Conservation (phyloP, 1,140 invertebrate genomes). For the Elymnias hypermnestra region DNA sequence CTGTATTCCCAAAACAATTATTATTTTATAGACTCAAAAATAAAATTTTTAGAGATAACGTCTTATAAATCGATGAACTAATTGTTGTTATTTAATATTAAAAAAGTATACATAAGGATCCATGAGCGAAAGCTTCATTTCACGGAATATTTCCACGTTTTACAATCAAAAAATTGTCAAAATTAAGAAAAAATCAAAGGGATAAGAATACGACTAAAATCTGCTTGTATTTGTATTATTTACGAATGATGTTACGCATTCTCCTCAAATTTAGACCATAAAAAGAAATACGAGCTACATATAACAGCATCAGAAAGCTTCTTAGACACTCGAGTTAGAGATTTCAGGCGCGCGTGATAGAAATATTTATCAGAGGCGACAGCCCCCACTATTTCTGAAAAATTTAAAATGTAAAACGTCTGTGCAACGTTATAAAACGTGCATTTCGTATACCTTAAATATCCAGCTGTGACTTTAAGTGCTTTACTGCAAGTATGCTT, state of each 20-base stretch:
- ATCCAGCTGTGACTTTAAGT: slow-evolving; percentile 3
- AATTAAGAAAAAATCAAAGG: too few species aligned
- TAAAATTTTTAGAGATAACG: too few species aligned
- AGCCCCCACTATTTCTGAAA: slow-evolving; percentile 1
- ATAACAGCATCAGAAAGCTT: slow-evolving; percentile 9
- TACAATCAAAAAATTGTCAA: too few species aligned
- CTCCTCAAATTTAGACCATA: slow-evolving; percentile 10
- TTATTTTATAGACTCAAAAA: too few species aligned
- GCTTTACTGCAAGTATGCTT: slow-evolving; percentile 5
- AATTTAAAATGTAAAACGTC: slow-evolving; percentile 10
- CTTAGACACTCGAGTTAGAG: slow-evolving; percentile 38
- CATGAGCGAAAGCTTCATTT: too few species aligned
- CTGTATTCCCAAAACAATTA: too few species aligned
- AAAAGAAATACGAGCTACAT: slow-evolving; percentile 27
- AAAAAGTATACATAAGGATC: too few species aligned
- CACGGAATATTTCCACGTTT: too few species aligned
- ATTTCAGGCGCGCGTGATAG: slow-evolving; percentile 36
- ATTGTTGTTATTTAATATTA: too few species aligned
- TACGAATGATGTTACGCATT: background rate
- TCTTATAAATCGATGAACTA: too few species aligned
- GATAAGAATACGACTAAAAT: too few species aligned
- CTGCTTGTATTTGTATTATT: too few species aligned
- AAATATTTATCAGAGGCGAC: slow-evolving; percentile 29
- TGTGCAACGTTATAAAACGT: slow-evolving; percentile 1
- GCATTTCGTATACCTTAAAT: slow-evolving; percentile 6